Evolutionary conservation across 2,113 vertebrate genomes (phyloP).

Genomic region (Lampris megalopsis): DNA sequence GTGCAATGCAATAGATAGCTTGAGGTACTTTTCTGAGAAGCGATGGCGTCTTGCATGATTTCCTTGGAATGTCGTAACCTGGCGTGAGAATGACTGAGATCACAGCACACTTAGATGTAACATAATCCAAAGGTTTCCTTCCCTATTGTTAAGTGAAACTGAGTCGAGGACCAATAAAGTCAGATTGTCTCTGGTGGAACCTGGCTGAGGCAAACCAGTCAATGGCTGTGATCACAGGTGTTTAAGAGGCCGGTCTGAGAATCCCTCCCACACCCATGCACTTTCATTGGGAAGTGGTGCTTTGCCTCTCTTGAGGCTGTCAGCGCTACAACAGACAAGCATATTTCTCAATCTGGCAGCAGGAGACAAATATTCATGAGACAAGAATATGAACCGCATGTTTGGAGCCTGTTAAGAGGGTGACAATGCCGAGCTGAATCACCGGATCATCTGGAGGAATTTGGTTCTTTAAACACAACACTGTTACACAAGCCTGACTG

Average conservation of each 20-base stretch:
- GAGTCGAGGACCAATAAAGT: slow-evolving; percentile 54
- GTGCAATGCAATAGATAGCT: slow-evolving; percentile 10
- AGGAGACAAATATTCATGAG: slow-evolving; percentile 65
- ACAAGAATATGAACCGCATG: slow-evolving; percentile 53
- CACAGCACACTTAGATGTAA: neutral
- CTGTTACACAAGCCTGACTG: slow-evolving; percentile 43
- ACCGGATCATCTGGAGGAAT: slow-evolving; percentile 53
- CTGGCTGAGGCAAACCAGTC: slow-evolving; percentile 23
- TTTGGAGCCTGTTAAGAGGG: slow-evolving; percentile 28
- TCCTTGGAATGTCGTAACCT: slow-evolving; percentile 13
- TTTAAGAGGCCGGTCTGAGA: slow-evolving; percentile 59
- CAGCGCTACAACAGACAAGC: slow-evolving; percentile 64
- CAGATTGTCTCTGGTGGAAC: slow-evolving; percentile 31
- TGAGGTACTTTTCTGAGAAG: slow-evolving; percentile 20
- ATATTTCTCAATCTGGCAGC: slow-evolving; percentile 63
- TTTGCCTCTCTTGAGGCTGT: slow-evolving; percentile 61
- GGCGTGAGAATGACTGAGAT: slow-evolving; percentile 16
- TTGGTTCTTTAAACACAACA: slow-evolving; percentile 21
- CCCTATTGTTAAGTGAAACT: slow-evolving; percentile 40
- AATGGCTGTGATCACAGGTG: slow-evolving; percentile 64
- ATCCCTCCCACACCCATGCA: slow-evolving; percentile 33
- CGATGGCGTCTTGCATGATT: slow-evolving; percentile 7
- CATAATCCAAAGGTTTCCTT: slow-evolving; percentile 31
- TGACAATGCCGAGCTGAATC: slow-evolving; percentile 65
- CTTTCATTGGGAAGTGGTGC: slow-evolving; percentile 40